phyloP scores from a whole-genome alignment of 2,797 vertebrate species.

The Sebastes steindachneri region DNA sequence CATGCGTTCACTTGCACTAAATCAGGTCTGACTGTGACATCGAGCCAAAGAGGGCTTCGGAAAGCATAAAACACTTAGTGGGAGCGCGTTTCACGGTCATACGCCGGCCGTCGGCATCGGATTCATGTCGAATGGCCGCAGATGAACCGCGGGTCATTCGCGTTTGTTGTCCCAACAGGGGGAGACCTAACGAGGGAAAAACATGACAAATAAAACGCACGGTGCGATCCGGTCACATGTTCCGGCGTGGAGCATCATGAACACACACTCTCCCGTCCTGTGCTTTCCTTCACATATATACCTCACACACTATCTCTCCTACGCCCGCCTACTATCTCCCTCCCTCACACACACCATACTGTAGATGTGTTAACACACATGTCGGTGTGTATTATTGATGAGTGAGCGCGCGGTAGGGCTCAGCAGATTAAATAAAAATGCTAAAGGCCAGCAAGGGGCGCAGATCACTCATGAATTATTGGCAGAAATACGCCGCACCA shows the following conservation, averaged over 20 bases:
- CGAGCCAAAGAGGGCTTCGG: constrained; percentile 25
- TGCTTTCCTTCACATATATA: constrained; percentile 23
- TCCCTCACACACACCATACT: constrained; percentile 32
- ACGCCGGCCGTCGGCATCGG: neutral
- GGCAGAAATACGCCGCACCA: constrained; percentile 87
- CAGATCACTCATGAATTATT: constrained; percentile 97
- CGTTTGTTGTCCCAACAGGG: constrained; percentile 30
- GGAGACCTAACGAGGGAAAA: neutral
- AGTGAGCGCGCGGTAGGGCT: constrained; percentile 85
- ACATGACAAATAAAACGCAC: neutral
- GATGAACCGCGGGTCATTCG: constrained; percentile 25
- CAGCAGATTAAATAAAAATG: constrained; percentile 94
- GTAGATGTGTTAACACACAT: constrained; percentile 93
- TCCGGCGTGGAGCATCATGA: neutral
- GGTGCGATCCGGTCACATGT: neutral
- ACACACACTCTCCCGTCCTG: neutral
- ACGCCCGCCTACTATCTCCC: neutral
- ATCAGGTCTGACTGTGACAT: constrained; percentile 47
- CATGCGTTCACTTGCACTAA: constrained; percentile 19
- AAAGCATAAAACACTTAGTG: constrained; percentile 34
- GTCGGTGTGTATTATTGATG: constrained; percentile 92
- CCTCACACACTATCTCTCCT: neutral
- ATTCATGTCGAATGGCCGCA: constrained; percentile 15
- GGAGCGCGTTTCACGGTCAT: constrained; percentile 52
- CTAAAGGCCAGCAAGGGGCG: constrained; percentile 90